These are phyloP conservation scores for Aquatica leii DNA, from an alignment of 2,888 invertebrate species.

Conservation along the genomic window DNA sequence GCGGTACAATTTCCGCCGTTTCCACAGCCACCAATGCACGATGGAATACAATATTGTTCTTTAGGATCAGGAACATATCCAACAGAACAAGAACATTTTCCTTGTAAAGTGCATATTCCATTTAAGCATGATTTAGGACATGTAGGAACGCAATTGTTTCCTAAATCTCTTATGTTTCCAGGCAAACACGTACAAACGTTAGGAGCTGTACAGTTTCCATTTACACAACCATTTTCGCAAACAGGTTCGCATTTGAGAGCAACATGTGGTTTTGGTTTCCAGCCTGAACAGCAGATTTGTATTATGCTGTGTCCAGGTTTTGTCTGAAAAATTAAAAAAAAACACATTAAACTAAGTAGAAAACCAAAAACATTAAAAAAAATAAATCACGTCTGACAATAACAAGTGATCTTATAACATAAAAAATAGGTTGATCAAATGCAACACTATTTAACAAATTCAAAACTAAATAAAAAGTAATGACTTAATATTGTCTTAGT, in stretches of 20 bases:
- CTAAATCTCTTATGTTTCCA: constrained; percentile 66
- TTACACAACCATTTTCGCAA: constrained; percentile 72
- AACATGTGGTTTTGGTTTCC: constrained; percentile 67
- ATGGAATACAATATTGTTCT: constrained; percentile 69
- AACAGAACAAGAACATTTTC: constrained; percentile 70
- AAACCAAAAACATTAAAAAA: no score
- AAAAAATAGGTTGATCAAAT: no score
- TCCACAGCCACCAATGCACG: constrained; percentile 65
- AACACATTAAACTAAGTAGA: background rate
- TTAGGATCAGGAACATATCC: constrained; percentile 66
- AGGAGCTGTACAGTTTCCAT: constrained; percentile 73
- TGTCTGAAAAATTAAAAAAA: constrained; percentile 60
- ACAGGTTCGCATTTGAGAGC: constrained; percentile 67
- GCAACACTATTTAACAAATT: no score
- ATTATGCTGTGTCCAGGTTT: constrained; percentile 70
- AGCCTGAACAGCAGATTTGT: constrained; percentile 77
- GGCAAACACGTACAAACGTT: constrained; percentile 71
- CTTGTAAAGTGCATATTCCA: constrained; percentile 69
- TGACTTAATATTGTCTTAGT: no score
- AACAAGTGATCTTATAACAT: no score
- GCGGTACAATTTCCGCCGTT: constrained; percentile 65
- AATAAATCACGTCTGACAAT: no score
- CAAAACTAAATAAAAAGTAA: no score
- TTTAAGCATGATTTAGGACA: constrained; percentile 75
- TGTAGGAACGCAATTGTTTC: constrained; percentile 67